Base-by-base conservation (phyloP, 2,113 vertebrate species). In the Pseudorectes ferrugineus region DNA sequence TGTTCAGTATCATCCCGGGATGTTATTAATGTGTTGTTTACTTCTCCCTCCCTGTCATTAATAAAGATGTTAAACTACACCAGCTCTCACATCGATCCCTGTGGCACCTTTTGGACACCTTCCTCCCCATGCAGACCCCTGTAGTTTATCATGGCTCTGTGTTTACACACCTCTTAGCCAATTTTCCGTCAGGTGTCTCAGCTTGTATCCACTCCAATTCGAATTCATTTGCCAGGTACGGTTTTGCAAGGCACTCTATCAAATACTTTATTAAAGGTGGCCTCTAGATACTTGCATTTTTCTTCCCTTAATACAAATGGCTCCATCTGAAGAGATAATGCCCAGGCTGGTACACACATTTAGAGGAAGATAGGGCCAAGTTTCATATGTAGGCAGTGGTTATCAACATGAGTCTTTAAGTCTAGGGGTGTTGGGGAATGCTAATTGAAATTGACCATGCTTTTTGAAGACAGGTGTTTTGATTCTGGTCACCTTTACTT, bases 1-100 rank as follows among this genome's bases (percentile, higher is more conserved):
- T 66, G 77, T 49, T 93, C 46, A 72, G 88, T 87, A 95, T 94
- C 87, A 92, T 84, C 78, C 42, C 0, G 0, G 85, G 91, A 80
- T 80, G 65, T 96, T 97, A 97, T 95, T 97, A 95, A 97, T 96
- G 91, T 79, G 82, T 96, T 97, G 97, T 95, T 97, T 96, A 93
- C 87, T 75, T 96, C 93, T 77, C 81, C 52, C 9, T 95, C 81
- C 22, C 51, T 77, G 48, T 88, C 93, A 95, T 97, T 95, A 96
- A 97, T 97, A 95, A 96, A 96, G 93, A 95, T 93, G 95, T 92
- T 96, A 88, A 93, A 91, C 85, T 49, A 85, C 86, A 79, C 92
- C 81, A 94, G 71, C 68, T 91, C 65, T 65, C 87, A 49, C 92
- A 96, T 95, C 74, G 72, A 95, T 95, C 91, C 85, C 91, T 26